Evolutionary conservation across 2,797 vertebrate genomes (phyloP).

Genomic region (Coluber constrictor): DNA sequence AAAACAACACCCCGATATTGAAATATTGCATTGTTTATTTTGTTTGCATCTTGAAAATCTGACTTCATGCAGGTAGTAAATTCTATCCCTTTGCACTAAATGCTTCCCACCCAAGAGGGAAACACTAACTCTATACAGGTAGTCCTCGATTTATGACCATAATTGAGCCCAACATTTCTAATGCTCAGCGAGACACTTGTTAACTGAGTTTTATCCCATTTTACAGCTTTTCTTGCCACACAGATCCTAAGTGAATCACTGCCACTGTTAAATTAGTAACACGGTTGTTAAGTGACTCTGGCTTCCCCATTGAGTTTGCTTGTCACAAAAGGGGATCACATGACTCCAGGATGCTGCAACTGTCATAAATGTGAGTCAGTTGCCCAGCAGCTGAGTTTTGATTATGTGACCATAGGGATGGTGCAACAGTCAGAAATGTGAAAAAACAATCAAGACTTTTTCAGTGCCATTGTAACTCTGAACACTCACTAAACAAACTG

Average conservation of each 20-base stretch:
- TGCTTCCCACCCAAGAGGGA: conserved; percentile 22
- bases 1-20: conserved; percentile 10
- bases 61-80: conserved; percentile 39
- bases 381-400: background rate
- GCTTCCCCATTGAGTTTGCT: background rate
- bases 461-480: too few relatives aligned
- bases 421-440: background rate
- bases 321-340: background rate
- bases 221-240: background rate
- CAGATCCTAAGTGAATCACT: background rate
- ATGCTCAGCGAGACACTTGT: background rate
- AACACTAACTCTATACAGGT: conserved; percentile 16
- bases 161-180: background rate
- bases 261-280: background rate
- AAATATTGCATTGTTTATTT: conserved; percentile 36
- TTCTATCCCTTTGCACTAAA: conserved; percentile 9
- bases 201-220: background rate
- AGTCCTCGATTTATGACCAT: too few relatives aligned
- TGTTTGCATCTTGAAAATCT: conserved; percentile 27
- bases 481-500: background rate
- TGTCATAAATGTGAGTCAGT: background rate
- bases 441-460: background rate
- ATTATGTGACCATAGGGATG: background rate
- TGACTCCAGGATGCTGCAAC: background rate
- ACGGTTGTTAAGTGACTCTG: background rate